Conservation (phyloP, 2,888 invertebrate species). For the Acleris sparsana region DNA sequence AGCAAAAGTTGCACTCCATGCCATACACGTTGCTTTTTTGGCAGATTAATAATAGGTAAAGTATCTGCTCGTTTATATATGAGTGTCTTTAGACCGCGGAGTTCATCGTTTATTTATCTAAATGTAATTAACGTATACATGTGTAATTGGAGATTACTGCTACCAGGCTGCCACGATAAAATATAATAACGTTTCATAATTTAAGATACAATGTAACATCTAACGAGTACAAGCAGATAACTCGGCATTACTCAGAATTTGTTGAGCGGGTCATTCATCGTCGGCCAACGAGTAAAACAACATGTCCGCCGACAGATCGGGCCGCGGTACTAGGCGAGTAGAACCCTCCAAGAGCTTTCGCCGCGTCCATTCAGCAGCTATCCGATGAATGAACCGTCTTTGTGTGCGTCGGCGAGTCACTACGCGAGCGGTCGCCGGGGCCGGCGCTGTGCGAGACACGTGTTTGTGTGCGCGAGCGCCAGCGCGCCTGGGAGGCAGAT, state of each 20-base stretch:
- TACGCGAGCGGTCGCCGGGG: conserved; percentile 26
- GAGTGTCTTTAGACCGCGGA: too few relatives aligned
- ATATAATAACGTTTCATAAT: too few relatives aligned
- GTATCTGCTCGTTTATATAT: too few relatives aligned
- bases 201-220: background rate
- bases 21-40: too few relatives aligned
- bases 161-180: too few relatives aligned
- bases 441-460: conserved; percentile 61
- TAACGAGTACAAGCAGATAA: background rate
- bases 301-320: conserved; percentile 73
- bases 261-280: conserved; percentile 44
- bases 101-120: too few relatives aligned
- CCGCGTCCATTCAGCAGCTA: conserved; percentile 61
- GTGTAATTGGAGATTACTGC: too few relatives aligned
- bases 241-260: conserved; percentile 30
- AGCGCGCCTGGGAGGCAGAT: conserved; percentile 75
- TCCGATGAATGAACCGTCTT: conserved; percentile 64
- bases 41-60: too few relatives aligned
- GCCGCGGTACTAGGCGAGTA: conserved; percentile 70
- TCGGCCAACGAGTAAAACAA: conserved; percentile 60
- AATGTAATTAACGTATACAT: too few relatives aligned
- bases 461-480: conserved; percentile 69
- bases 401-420: conserved; percentile 61
- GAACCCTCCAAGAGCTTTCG: conserved; percentile 66
- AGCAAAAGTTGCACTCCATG: too few relatives aligned